phyloP scores from a whole-genome alignment of 2,113 vertebrate genomes.

The Psittacara wagleri region DNA sequence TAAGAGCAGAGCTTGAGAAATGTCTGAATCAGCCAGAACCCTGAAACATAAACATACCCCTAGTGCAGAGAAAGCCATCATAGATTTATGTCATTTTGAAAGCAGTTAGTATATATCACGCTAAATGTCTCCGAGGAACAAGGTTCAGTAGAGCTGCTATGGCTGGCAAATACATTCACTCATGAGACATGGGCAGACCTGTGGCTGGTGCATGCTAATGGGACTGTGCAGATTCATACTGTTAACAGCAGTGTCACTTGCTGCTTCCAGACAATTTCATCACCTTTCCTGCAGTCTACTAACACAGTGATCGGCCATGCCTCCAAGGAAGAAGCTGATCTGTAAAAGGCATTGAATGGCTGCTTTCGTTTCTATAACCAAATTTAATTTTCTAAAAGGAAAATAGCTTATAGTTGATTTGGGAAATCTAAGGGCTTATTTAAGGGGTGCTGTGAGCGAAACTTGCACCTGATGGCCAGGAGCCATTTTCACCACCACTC shows the following conservation, averaged over 20 bases:
- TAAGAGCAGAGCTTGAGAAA: background rate
- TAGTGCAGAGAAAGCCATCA: background rate
- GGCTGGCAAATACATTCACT: background rate
- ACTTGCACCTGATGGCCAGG: slow-evolving; percentile 45
- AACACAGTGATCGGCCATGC: background rate
- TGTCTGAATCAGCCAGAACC: background rate
- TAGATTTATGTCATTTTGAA: slow-evolving; percentile 17
- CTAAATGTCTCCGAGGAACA: background rate
- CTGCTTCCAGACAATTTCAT: slow-evolving; percentile 9
- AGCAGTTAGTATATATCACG: background rate
- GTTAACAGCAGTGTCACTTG: background rate
- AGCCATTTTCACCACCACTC: background rate
- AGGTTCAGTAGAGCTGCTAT: background rate
- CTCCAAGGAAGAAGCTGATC: background rate
- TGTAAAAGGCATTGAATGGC: background rate
- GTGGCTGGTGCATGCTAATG: background rate
- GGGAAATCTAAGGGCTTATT: background rate
- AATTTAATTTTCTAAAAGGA: background rate
- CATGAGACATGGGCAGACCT: background rate
- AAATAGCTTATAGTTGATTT: background rate
- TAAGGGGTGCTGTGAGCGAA: background rate
- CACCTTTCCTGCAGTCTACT: background rate
- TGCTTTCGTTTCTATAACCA: background rate
- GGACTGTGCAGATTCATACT: background rate
- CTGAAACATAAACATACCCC: background rate